Conservation (phyloP, 2,797 vertebrate genomes). For the Lepus townsendii region DNA sequence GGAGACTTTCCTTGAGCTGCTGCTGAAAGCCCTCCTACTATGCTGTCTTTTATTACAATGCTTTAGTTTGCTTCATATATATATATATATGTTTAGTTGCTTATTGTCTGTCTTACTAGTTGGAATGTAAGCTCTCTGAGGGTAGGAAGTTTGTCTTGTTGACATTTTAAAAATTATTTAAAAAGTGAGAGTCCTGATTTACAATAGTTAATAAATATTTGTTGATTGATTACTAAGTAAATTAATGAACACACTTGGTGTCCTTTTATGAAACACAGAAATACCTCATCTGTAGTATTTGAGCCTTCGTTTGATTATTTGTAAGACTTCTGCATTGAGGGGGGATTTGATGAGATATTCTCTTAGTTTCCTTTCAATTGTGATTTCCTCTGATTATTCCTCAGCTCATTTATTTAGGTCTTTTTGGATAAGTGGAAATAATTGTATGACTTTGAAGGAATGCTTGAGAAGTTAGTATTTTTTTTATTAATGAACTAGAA, state of each 20-base stretch:
- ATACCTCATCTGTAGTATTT: background rate
- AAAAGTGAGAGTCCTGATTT: background rate
- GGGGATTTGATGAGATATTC: background rate
- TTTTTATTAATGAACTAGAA: background rate
- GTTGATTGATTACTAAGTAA: background rate
- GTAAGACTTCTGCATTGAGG: background rate
- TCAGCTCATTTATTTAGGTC: background rate
- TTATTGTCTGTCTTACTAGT: background rate
- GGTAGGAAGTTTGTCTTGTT: background rate
- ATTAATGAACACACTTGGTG: background rate
- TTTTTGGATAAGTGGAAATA: background rate
- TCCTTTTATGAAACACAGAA: background rate
- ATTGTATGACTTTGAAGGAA: background rate
- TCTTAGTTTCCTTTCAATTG: background rate
- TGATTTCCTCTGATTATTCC: background rate
- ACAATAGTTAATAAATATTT: background rate
- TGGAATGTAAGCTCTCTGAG: background rate
- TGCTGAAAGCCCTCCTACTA: background rate
- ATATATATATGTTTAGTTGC: background rate
- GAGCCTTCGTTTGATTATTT: background rate
- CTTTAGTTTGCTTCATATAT: background rate
- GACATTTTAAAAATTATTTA: background rate
- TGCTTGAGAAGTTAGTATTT: background rate
- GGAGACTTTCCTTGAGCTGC: background rate
- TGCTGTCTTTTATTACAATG: background rate